phyloP scores from a whole-genome alignment of 1,140 invertebrate genomes.

The Mylabris phalerata region DNA sequence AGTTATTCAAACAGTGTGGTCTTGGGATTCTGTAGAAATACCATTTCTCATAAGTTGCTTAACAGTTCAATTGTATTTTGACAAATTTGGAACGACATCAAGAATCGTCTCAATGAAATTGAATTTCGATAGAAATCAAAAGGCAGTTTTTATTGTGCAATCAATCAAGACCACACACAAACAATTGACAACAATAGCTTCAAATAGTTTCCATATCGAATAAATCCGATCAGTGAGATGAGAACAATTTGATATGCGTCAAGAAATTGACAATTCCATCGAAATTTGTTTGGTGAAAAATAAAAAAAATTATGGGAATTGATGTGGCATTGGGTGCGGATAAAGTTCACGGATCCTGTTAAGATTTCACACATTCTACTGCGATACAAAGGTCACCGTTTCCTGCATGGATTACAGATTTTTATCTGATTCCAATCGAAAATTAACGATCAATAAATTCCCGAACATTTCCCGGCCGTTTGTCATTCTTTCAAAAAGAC shows the following conservation, averaged over 20 bases:
- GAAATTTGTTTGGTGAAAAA: not conserved
- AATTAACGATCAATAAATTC: no score
- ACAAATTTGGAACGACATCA: no score
- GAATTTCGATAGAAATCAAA: no score
- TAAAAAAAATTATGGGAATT: constrained; percentile 26
- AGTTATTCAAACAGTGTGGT: no score
- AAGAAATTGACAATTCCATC: not conserved
- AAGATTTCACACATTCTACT: constrained; percentile 26
- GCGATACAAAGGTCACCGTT: constrained; percentile 26
- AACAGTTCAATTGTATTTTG: no score
- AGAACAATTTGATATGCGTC: not conserved
- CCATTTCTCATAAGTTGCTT: no score
- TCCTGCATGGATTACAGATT: constrained; percentile 20
- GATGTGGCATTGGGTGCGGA: constrained; percentile 31
- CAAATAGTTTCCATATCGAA: constrained; percentile 2
- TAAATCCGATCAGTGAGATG: constrained; percentile 1
- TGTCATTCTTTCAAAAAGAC: no score
- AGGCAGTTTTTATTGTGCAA: constrained; percentile 2
- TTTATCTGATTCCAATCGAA: constrained; percentile 7
- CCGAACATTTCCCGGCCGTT: no score
- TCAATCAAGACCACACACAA: constrained; percentile 11
- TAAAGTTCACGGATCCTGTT: constrained; percentile 25
- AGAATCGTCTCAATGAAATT: no score
- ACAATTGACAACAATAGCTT: constrained; percentile 1
- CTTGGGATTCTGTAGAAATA: no score